Evolutionary conservation across 2,888 invertebrate species (phyloP).

Genomic region (Athrips mouffetella): DNA sequence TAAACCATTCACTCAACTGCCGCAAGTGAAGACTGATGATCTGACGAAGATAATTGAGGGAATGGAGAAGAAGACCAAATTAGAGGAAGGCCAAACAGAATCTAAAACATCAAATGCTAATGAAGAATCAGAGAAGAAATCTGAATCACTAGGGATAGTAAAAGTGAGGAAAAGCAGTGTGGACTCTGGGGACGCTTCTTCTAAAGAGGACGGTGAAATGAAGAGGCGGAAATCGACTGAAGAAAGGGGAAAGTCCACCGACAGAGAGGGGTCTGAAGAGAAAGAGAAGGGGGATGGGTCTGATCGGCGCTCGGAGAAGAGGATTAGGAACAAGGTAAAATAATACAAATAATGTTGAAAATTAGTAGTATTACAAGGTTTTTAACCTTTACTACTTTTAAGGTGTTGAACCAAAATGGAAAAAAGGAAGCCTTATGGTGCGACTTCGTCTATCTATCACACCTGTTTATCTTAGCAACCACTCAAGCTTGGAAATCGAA

Average conservation of each 20-base stretch:
- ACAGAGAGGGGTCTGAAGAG: conserved; percentile 74
- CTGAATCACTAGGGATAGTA: conserved; percentile 32
- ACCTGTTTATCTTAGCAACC: too few species aligned
- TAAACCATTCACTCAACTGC: conserved; percentile 72
- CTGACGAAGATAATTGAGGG: conserved; percentile 66
- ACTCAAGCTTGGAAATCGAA: too few species aligned
- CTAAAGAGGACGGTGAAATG: conserved; percentile 56
- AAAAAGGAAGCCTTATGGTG: too few species aligned
- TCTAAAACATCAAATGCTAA: conserved; percentile 37
- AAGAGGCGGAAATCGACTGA: conserved; percentile 78
- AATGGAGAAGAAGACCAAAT: conserved; percentile 63
- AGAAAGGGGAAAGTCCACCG: conserved; percentile 74
- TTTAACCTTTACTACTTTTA: too few species aligned
- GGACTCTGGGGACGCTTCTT: conserved; percentile 51
- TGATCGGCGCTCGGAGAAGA: conserved; percentile 79
- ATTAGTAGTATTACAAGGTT: too few species aligned
- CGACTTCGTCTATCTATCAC: too few species aligned
- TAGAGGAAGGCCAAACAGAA: conserved; percentile 43
- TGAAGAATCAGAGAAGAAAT: conserved; percentile 41
- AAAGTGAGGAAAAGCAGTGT: conserved; percentile 61
- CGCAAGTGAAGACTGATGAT: conserved; percentile 72
- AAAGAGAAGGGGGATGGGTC: conserved; percentile 70
- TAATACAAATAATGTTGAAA: neutral
- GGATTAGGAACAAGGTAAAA: conserved; percentile 82
- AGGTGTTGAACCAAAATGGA: too few species aligned